Evolutionary conservation across 2,888 invertebrate species (phyloP).

Genomic region (Globia sparganii): DNA sequence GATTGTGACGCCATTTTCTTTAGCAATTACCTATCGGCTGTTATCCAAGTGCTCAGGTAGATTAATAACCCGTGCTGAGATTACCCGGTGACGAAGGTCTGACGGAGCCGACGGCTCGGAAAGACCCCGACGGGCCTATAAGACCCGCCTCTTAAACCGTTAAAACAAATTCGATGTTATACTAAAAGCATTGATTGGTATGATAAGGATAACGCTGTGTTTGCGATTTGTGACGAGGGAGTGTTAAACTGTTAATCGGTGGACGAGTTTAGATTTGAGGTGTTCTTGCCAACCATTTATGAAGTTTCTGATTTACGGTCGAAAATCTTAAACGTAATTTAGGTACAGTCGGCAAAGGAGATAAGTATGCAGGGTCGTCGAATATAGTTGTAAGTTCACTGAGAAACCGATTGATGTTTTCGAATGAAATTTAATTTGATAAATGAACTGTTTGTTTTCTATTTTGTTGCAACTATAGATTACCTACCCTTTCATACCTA

Average conservation of each 20-base stretch:
- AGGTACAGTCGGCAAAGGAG: too few relatives aligned
- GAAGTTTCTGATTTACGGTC: slow-evolving; percentile 1
- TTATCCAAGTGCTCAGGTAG: slow-evolving; percentile 69
- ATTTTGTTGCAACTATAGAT: not conserved
- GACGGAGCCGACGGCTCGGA: slow-evolving; percentile 59
- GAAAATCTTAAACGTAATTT: not conserved
- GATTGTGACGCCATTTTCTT: slow-evolving; percentile 58
- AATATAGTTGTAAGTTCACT: too few relatives aligned
- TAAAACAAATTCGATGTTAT: slow-evolving; percentile 66
- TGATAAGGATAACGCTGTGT: slow-evolving; percentile 10
- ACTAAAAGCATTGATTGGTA: slow-evolving; percentile 58
- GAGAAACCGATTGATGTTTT: too few relatives aligned
- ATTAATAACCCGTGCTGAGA: slow-evolving; percentile 68
- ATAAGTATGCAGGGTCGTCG: too few relatives aligned
- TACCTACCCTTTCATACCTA: not conserved
- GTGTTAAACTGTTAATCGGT: slow-evolving; percentile 15
- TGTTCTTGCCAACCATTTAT: not conserved
- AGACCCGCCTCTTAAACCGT: slow-evolving; percentile 55
- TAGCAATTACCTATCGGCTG: slow-evolving; percentile 63
- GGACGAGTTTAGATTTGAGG: not conserved
- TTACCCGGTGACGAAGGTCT: slow-evolving; percentile 71
- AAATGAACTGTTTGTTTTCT: too few relatives aligned
- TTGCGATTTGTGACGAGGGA: slow-evolving; percentile 12
- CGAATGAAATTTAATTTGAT: too few relatives aligned
- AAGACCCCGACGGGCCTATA: slow-evolving; percentile 39